Evolutionary conservation across 2,888 invertebrate genomes (phyloP).

Genomic region (Drosophila mimica): DNA sequence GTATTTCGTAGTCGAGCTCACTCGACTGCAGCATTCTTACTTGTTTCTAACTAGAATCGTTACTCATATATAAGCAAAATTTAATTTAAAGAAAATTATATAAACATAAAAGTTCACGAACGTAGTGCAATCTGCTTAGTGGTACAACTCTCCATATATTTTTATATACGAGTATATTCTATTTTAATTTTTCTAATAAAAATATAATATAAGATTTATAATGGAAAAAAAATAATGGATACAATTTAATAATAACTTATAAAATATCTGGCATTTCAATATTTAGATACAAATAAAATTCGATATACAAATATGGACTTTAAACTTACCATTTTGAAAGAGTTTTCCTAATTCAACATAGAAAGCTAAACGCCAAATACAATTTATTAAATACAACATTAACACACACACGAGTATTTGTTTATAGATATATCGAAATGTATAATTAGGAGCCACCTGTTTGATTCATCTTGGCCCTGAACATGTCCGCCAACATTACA

Average conservation of each 20-base stretch:
- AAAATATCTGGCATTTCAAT: background rate
- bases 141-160: background rate
- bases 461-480: constrained; percentile 85
- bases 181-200: background rate
- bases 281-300: background rate
- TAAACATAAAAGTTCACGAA: background rate
- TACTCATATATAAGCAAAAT: no score
- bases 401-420: constrained; percentile 3
- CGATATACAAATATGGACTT: background rate
- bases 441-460: constrained; percentile 17
- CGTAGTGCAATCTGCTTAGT: background rate
- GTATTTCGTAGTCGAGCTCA: no score
- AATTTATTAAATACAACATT: constrained; percentile 49
- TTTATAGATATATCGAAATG: background rate
- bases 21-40: no score
- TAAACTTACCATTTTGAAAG: background rate
- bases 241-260: background rate
- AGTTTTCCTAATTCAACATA: background rate
- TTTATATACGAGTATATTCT: background rate
- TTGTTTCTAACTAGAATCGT: no score
- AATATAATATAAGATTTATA: background rate
- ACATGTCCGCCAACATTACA: constrained; percentile 86
- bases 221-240: background rate
- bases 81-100: background rate
- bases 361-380: constrained; percentile 20